Evolutionary conservation across 2,888 invertebrate species (phyloP).

Genomic region (Sylvicola fuscatus): DNA sequence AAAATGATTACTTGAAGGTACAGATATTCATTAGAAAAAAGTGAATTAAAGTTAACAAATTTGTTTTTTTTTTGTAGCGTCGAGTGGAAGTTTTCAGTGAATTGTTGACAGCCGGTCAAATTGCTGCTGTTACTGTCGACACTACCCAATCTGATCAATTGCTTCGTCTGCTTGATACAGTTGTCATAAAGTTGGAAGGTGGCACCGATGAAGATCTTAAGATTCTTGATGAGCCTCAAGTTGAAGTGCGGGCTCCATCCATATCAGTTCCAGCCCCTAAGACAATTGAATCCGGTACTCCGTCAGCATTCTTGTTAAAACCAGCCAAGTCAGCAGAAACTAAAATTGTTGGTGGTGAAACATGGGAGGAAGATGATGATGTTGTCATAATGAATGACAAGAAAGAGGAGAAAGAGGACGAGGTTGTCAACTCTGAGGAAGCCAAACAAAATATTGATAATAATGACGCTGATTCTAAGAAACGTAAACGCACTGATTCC

Average conservation of each 20-base stretch:
- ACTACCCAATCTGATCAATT: slow-evolving; percentile 64
- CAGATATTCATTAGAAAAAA: slow-evolving; percentile 4
- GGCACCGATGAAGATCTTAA: slow-evolving; percentile 75
- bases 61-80: slow-evolving; percentile 26
- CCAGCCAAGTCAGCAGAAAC: slow-evolving; percentile 4
- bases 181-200: slow-evolving; percentile 91
- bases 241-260: not conserved
- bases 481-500: slow-evolving; percentile 30
- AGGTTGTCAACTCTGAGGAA: slow-evolving; percentile 10
- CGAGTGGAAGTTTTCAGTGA: slow-evolving; percentile 79
- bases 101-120: slow-evolving; percentile 47
- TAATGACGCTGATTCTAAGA: slow-evolving; percentile 18
- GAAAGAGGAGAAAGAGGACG: slow-evolving; percentile 9
- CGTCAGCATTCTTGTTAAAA: slow-evolving; percentile 7
- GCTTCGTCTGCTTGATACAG: slow-evolving; percentile 79
- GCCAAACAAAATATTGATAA: too few relatives aligned
- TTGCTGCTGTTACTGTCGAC: slow-evolving; percentile 67
- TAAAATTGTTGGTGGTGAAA: slow-evolving; percentile 6
- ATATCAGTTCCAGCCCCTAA: slow-evolving; percentile 10
- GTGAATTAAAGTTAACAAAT: not conserved
- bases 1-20: slow-evolving; percentile 61
- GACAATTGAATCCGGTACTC: slow-evolving; percentile 20
- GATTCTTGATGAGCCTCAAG: slow-evolving; percentile 50
- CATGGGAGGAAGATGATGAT: slow-evolving; percentile 7
- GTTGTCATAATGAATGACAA: slow-evolving; percentile 7